Evolutionary conservation across 2,797 vertebrate species (phyloP).

Genomic region (Eulemur mongoz): DNA sequence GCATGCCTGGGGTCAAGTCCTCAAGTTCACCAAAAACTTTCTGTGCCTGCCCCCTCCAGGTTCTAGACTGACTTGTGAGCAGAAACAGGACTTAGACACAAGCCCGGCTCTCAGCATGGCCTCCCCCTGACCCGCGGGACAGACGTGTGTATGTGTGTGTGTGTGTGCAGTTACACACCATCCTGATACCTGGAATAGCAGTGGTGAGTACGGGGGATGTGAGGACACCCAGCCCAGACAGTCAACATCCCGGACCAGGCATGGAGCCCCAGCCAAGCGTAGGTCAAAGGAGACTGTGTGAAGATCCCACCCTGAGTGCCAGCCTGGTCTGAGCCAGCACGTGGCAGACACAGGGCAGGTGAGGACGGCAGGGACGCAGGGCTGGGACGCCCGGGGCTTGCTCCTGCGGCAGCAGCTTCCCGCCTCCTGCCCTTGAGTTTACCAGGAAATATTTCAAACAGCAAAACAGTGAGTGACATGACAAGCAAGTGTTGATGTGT

Average conservation of each 20-base stretch:
- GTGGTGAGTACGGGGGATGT: not conserved
- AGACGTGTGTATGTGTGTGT: not conserved
- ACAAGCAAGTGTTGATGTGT: too few relatives aligned
- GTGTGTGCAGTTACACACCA: not conserved
- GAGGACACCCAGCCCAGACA: not conserved
- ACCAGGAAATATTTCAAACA: not conserved
- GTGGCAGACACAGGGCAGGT: not conserved
- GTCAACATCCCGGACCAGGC: not conserved
- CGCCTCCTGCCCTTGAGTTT: not conserved
- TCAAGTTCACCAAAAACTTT: not conserved
- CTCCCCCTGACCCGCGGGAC: not conserved
- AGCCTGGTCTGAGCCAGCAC: not conserved
- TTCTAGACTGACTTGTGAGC: not conserved
- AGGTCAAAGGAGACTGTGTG: accelerated
- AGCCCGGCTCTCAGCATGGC: not conserved
- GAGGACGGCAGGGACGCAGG: not conserved
- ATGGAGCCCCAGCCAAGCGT: accelerated
- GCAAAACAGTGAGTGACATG: not conserved
- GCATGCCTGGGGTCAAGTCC: not conserved
- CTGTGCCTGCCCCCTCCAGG: not conserved
- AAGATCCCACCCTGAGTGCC: accelerated
- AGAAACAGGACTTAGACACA: not conserved
- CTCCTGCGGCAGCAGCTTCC: not conserved
- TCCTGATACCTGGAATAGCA: not conserved
- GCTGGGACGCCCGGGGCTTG: too few relatives aligned